A percentile compares a stretch with the other conserved stretches of the same genome.
phyloP scores from a whole-genome alignment of 2,797 vertebrate genomes.

The Poecile montanus region DNA sequence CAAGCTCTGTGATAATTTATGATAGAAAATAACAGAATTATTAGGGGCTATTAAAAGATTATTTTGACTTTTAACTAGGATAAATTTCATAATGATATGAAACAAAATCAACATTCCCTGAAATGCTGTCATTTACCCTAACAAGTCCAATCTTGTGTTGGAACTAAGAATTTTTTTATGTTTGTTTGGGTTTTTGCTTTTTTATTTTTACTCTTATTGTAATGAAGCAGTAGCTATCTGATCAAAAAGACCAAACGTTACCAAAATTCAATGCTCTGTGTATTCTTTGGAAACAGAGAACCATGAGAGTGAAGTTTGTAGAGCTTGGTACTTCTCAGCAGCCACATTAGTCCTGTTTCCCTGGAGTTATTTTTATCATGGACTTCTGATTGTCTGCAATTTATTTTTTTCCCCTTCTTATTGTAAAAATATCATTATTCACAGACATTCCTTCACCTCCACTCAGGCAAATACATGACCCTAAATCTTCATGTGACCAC shows the following conservation, averaged over 20 bases:
- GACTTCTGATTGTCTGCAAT: neutral
- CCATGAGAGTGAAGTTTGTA: neutral
- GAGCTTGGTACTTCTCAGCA: neutral
- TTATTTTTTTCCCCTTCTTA: neutral
- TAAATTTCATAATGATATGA: neutral
- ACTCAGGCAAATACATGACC: neutral
- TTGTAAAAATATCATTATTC: neutral
- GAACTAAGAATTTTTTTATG: neutral
- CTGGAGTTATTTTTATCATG: neutral
- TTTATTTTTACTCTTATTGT: neutral
- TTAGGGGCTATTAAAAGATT: slow-evolving; percentile 23
- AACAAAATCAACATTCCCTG: neutral
- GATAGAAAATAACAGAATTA: slow-evolving; percentile 28
- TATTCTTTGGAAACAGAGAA: neutral
- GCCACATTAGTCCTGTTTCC: neutral
- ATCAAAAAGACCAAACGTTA: neutral
- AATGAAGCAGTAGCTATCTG: neutral
- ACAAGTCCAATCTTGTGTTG: neutral
- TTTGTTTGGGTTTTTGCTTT: accelerated
- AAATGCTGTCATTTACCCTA: neutral
- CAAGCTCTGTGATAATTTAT: neutral
- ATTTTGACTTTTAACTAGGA: neutral
- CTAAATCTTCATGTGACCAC: neutral
- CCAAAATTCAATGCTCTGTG: neutral
- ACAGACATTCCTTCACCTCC: neutral